A percentile compares a stretch with the other conserved stretches of the same genome.
These are phyloP conservation scores for Parazoanthus atlanticus DNA, from an alignment of 92 coral and sea anemone species.

Conservation along the genomic window DNA sequence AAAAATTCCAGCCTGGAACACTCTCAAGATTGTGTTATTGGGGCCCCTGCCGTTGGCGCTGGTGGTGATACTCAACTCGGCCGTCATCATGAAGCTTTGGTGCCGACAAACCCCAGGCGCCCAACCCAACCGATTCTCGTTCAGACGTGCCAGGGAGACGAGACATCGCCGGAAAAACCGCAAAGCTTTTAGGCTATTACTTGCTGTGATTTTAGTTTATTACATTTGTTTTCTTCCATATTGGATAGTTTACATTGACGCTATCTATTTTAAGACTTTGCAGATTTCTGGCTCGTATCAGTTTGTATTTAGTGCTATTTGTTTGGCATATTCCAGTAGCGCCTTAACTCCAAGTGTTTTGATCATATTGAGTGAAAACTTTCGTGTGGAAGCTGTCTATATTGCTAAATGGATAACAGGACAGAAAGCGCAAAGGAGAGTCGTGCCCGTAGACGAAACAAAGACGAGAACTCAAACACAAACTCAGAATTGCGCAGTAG, in stretches of 20 bases:
- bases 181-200: slow-evolving; percentile 25
- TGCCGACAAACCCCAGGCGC: slow-evolving; percentile 27
- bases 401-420: neutral
- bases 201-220: slow-evolving; percentile 13
- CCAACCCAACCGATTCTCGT: neutral
- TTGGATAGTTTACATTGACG: slow-evolving; percentile 24
- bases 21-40: slow-evolving; percentile 18
- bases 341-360: slow-evolving; percentile 25
- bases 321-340: slow-evolving; percentile 26
- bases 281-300: slow-evolving; percentile 30
- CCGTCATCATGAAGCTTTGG: slow-evolving; percentile 36
- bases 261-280: slow-evolving; percentile 4
- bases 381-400: slow-evolving; percentile 24
- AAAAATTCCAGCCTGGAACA: slow-evolving; percentile 32
- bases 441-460: slow-evolving; percentile 18
- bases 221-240: slow-evolving; percentile 39
- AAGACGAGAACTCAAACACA: slow-evolving; percentile 19
- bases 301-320: slow-evolving; percentile 13
- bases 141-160: slow-evolving; percentile 19
- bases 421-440: slow-evolving; percentile 17
- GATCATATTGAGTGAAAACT: slow-evolving; percentile 23
- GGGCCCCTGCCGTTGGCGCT: slow-evolving; percentile 26
- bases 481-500: neutral
- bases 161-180: slow-evolving; percentile 6
- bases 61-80: slow-evolving; percentile 23